Percentiles rank a stretch among this genome's conserved stretches.
phyloP scores from a whole-genome alignment of 64 coral and sea anemone genomes.

The Astreopora myriophthalma region DNA sequence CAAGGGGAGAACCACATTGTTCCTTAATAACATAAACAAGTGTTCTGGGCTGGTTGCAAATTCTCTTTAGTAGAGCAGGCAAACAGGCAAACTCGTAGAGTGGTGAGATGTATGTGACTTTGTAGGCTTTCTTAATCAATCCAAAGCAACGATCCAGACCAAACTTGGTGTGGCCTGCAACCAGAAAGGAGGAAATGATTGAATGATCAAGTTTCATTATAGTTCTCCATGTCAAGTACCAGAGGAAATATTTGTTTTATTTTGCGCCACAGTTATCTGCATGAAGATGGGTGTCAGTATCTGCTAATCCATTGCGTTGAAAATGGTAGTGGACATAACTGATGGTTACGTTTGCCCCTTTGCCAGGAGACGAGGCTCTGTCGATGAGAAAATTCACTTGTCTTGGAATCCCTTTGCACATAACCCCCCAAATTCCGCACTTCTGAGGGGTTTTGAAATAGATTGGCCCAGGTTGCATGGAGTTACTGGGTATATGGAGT shows the following conservation, averaged over 20 bases:
- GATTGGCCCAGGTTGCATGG: slow-evolving; percentile 41
- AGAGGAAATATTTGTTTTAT: slow-evolving; percentile 44
- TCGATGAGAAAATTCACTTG: slow-evolving; percentile 59
- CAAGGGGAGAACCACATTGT: neutral
- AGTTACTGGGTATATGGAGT: slow-evolving; percentile 48
- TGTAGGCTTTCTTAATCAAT: slow-evolving; percentile 48
- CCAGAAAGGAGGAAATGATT: slow-evolving; percentile 44
- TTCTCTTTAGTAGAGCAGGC: slow-evolving; percentile 43
- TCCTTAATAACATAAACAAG: slow-evolving; percentile 11
- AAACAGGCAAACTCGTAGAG: slow-evolving; percentile 33
- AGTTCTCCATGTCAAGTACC: slow-evolving; percentile 34
- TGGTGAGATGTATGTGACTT: slow-evolving; percentile 43
- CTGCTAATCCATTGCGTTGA: slow-evolving; percentile 3
- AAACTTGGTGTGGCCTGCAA: slow-evolving; percentile 60
- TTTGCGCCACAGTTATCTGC: slow-evolving; percentile 38
- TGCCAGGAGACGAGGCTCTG: neutral
- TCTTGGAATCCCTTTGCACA: slow-evolving; percentile 7
- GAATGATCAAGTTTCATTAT: neutral
- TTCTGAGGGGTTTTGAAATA: slow-evolving; percentile 66
- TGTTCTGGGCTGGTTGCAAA: slow-evolving; percentile 20
- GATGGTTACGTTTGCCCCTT: slow-evolving; percentile 28
- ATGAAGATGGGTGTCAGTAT: slow-evolving; percentile 22
- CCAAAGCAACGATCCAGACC: slow-evolving; percentile 45
- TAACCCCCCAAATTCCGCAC: slow-evolving; percentile 36
- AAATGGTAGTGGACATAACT: slow-evolving; percentile 40